A percentile compares a stretch with the other conserved stretches of the same genome.
Evolutionary conservation across 2,888 invertebrate genomes (phyloP).

Genomic region (Nineta flava): DNA sequence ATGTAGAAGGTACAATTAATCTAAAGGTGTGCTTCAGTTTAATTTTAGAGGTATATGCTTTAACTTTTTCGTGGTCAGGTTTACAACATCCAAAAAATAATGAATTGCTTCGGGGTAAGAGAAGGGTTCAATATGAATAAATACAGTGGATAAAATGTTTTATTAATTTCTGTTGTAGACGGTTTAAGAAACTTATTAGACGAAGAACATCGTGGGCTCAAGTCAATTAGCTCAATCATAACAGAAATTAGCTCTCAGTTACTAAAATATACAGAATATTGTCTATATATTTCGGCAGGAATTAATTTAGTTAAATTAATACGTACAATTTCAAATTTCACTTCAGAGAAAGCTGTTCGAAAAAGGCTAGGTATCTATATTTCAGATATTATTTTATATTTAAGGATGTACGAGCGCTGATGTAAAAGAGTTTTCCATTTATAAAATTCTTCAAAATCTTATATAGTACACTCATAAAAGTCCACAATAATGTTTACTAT

Average conservation of each 20-base stretch:
- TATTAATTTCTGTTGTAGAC: slow-evolving; percentile 30
- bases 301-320: slow-evolving; percentile 33
- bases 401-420: not conserved
- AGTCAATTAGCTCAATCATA: slow-evolving; percentile 22
- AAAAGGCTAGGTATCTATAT: not conserved
- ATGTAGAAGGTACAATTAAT: slow-evolving; percentile 31
- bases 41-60: slow-evolving; percentile 25
- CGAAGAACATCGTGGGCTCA: slow-evolving; percentile 16
- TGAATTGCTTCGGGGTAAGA: slow-evolving; percentile 19
- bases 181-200: slow-evolving; percentile 34
- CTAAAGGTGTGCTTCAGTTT: slow-evolving; percentile 29
- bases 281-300: slow-evolving; percentile 37
- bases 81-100: slow-evolving; percentile 23
- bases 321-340: slow-evolving; percentile 21
- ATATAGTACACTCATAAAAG: too few species aligned
- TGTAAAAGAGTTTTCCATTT: too few species aligned
- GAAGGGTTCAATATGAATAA: not conserved
- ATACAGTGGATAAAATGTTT: too few species aligned
- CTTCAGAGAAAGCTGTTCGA: slow-evolving; percentile 12
- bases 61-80: slow-evolving; percentile 36
- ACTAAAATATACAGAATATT: slow-evolving; percentile 31
- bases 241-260: slow-evolving; percentile 27
- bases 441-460: too few species aligned
- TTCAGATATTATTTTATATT: not conserved
- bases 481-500: too few species aligned